Base-by-base conservation (phyloP, 1,140 invertebrate species). In the Gryllus bimaculatus region DNA sequence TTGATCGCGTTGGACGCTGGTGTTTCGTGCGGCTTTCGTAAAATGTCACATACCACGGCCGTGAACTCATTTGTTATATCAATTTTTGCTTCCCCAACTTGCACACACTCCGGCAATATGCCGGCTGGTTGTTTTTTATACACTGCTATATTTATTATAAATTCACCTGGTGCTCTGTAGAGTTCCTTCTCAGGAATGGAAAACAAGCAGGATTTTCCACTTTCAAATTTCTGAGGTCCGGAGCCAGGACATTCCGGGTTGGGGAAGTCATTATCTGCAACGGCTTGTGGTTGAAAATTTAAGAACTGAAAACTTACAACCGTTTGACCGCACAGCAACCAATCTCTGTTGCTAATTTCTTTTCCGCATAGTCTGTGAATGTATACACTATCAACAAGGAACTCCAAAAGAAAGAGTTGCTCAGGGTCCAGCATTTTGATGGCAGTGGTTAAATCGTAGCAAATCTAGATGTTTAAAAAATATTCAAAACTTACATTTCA, bases 301-400 rank as follows among this genome's bases (percentile, higher is more conserved):
- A 75, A 20, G 74, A 75, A 75, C 74, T 75, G 74, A 47, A 75
- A 75, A 7, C 10, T 47, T 21, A 75, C 74, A 10, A 21, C 20
- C 10, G 74, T 13, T 47, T 75, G 74, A 47, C 74, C 74, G 20
- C 12, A 10, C 20, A 20, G n/a, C 74, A 21, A 20, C 74, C 20
- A 75, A 12, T 75, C 74, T 20, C 47, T 10, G 10, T 75, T 10
- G 12, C 20, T 47, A 7, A 21, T 47, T 47, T 26, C 74, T 26
- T 20, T 21, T 10, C 20, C 47, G 20, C 20, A 75, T 47, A 75
- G 20, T 20, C n/a, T 75, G 20, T 26, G 47, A 47, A 75, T 75
- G 20, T 75, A 47, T 47, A 75, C 10, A 20, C 74, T 75, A 75
- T 75, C 74, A 10, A 75, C 74, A 20, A 75, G 74, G 20, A 75